Conservation (phyloP, 1,140 invertebrate species). For the Pentalonia nigronervosa region DNA sequence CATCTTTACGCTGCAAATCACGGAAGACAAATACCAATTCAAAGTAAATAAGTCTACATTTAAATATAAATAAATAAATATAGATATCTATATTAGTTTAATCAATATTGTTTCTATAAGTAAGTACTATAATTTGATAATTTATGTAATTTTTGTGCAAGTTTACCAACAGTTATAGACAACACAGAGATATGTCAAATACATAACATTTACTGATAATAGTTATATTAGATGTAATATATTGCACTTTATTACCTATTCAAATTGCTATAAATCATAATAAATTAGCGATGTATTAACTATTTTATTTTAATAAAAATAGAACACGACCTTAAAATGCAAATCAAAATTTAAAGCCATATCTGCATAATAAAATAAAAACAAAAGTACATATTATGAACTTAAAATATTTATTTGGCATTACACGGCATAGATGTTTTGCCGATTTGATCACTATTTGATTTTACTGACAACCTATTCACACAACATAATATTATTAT, state of each 20-base stretch:
- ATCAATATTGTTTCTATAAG: not conserved
- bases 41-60: not conserved
- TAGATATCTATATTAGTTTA: not conserved
- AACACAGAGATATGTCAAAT: not conserved
- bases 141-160: not conserved
- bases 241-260: not conserved
- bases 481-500: not conserved
- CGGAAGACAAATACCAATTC: not conserved
- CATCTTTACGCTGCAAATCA: not conserved
- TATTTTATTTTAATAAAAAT: not conserved
- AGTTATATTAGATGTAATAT: not conserved
- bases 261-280: not conserved
- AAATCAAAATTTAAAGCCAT: not conserved
- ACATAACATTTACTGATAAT: not conserved
- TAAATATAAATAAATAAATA: not conserved
- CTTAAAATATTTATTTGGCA: not conserved
- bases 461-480: not conserved
- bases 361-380: not conserved
- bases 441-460: too few species aligned
- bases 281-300: too few species aligned
- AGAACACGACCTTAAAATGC: not conserved
- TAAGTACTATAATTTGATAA: not conserved
- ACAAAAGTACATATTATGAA: not conserved
- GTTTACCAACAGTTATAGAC: not conserved
- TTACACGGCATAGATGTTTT: not conserved